phyloP scores from a whole-genome alignment of 2,113 vertebrate species.

The Callospermophilus lateralis region DNA sequence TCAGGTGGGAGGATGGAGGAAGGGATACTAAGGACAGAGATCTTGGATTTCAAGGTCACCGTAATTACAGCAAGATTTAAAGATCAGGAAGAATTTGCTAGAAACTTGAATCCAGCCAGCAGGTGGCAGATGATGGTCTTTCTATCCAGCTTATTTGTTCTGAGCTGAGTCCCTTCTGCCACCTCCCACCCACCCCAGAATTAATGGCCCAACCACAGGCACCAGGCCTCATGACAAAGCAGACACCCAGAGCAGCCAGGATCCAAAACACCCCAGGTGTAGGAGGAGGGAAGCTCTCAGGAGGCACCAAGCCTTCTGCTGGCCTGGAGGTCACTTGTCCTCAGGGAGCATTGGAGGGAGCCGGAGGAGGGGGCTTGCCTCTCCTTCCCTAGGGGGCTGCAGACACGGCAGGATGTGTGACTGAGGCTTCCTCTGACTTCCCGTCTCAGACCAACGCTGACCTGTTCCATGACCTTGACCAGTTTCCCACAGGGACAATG shows the following conservation, averaged over 20 bases:
- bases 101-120: slow-evolving; percentile 75
- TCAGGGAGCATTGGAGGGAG: too few species aligned
- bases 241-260: background rate
- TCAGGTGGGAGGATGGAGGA: background rate
- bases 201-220: background rate
- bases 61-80: background rate
- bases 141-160: background rate
- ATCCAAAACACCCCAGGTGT: background rate
- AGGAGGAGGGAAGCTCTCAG: background rate
- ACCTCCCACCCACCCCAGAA: background rate
- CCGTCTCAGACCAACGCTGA: background rate
- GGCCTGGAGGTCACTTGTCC: background rate
- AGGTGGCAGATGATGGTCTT: slow-evolving; percentile 77
- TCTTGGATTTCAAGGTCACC: slow-evolving; percentile 66
- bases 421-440: background rate
- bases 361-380: background rate
- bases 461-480: slow-evolving; percentile 41
- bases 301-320: too few species aligned
- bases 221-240: background rate
- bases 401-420: background rate
- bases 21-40: background rate
- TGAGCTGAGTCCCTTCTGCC: background rate
- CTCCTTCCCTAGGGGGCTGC: background rate
- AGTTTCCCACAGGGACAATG: background rate
- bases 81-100: slow-evolving; percentile 51